Base-by-base conservation (phyloP, 2,888 invertebrate genomes). In the Calameuta idolon region DNA sequence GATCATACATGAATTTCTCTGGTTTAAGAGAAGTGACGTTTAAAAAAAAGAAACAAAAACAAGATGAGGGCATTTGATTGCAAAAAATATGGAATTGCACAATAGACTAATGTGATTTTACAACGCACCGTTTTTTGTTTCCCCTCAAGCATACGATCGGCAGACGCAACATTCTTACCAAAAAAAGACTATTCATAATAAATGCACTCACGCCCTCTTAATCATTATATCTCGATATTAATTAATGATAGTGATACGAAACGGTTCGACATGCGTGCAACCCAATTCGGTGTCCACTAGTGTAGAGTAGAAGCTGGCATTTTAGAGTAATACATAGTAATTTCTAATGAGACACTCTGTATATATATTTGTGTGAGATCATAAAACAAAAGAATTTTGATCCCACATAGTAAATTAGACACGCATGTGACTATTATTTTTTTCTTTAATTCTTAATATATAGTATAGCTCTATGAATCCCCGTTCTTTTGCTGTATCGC, bases 281-380 rank as follows among this genome's bases (percentile, higher is more conserved):
- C 55, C 55, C 23, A 23, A 55, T 55, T 55, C 55, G 55, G 55
- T 55, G 55, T 23, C 55, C 23, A 55, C 55, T 55, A 55, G 9
- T 55, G 15, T 12, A 35, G 2, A 55, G 55, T 55, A 55, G 23
- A 55, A 55, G 9, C 55, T 55, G 55, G 23, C 55, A 55, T 55
- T 55, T 55, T 23, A 55, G 23, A 55, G 55, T 23, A 55, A 55
- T 55, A 35, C 12, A 55, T 55, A 40, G 40, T 40, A 55, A 55
- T 55, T 55, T 55, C 55, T 55, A 23, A 55, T 23, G 55, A 55
- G 55, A 71, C 69, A 31, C 30, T 69, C n/a, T 71, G 12, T 69
- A 3, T 69, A 9, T 69, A 4, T 69, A 78, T 81, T 79, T 77
- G 81, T 84, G 83, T 79, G 76, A 83, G 82, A 82, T 81, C 78